Percentiles rank a stretch among this genome's conserved stretches.
These are phyloP conservation scores for Pseudomugil tenellus DNA, from an alignment of 2,797 vertebrate species.

Conservation along the genomic window DNA sequence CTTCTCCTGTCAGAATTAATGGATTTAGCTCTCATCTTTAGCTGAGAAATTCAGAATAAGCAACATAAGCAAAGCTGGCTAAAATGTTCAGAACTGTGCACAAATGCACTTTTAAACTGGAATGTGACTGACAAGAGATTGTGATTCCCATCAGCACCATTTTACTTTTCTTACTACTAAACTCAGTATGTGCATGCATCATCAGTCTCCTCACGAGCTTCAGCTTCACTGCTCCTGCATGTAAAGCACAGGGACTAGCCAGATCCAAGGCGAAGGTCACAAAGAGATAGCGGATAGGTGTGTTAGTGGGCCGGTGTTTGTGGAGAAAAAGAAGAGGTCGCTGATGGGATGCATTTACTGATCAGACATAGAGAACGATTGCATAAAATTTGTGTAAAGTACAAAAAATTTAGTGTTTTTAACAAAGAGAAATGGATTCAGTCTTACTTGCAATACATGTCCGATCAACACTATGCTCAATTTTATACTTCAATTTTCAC, in stretches of 20 bases:
- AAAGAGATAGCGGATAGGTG: slow-evolving; percentile 45
- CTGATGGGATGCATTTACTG: slow-evolving; percentile 22
- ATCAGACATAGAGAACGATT: not conserved
- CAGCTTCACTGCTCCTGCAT: slow-evolving; percentile 11
- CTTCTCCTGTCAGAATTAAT: slow-evolving; percentile 4
- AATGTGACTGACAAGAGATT: not conserved
- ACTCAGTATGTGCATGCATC: slow-evolving; percentile 12
- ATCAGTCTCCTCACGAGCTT: slow-evolving; percentile 37
- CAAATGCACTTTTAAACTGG: not conserved
- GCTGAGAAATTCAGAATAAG: not conserved
- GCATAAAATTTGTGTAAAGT: slow-evolving; percentile 13
- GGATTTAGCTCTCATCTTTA: not conserved
- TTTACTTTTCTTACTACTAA: not conserved
- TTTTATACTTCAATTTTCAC: slow-evolving; percentile 1
- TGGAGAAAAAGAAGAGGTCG: slow-evolving; percentile 13
- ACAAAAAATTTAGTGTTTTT: not conserved
- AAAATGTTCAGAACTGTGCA: not conserved
- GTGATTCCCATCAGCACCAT: not conserved
- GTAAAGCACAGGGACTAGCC: slow-evolving; percentile 29
- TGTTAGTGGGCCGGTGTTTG: slow-evolving; percentile 63
- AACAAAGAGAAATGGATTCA: not conserved
- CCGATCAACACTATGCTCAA: not conserved
- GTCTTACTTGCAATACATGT: not conserved
- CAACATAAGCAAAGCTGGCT: not conserved
- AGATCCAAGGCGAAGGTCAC: slow-evolving; percentile 47